Base-by-base conservation (phyloP, 1,140 invertebrate species). In the Halesus radiatus region DNA sequence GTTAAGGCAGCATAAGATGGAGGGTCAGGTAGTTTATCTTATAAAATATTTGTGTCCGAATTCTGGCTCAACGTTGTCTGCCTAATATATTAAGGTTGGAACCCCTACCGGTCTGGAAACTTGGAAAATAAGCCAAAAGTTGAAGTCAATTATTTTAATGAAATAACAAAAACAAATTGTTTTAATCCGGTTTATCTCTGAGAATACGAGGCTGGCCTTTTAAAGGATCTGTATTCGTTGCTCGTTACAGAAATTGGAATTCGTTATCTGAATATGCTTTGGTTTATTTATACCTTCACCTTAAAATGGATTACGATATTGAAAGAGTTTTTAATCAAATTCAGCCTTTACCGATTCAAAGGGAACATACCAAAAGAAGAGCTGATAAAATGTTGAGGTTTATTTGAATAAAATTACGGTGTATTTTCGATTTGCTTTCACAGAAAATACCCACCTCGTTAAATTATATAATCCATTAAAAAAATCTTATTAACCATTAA, bases 151-250 rank as follows among this genome's bases (percentile, higher is more conserved):
- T 66, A 66, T 66, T 66, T 66, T 66, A 26, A 66, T 66, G 26
- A 66, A 66, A 66, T 29, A 66, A 66, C 62, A 66, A 60, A 60
- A 60, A 66, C 62, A 66, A 66, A 66, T 66, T 66, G 29, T 66
- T 66, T 66, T 66, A 66, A 66, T 66, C 62, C 62, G 23, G 62
- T 66, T 66, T 60, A 60, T 60, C 56, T 60, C 8, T 23, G 23
- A 60, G 56, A 60, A 60, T 60, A 60, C 56, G 23, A 60, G 56
- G 56, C 56, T 60, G 56, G 18, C 20, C 5, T 60, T 20, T 60
- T 23, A 60, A 45, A 60, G 56, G 56, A 20, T 20, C 18, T 18
- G 56, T 22, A 60, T 60, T 60, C 20, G 56, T 10, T 45, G 37
- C 37, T 45, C 10, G 37, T 60, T 60, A 60, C 56, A 20, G 56